Percentiles rank a stretch among this genome's conserved stretches.
These are phyloP conservation scores for Meloe dianella DNA, from an alignment of 2,888 invertebrate species.

Conservation along the genomic window DNA sequence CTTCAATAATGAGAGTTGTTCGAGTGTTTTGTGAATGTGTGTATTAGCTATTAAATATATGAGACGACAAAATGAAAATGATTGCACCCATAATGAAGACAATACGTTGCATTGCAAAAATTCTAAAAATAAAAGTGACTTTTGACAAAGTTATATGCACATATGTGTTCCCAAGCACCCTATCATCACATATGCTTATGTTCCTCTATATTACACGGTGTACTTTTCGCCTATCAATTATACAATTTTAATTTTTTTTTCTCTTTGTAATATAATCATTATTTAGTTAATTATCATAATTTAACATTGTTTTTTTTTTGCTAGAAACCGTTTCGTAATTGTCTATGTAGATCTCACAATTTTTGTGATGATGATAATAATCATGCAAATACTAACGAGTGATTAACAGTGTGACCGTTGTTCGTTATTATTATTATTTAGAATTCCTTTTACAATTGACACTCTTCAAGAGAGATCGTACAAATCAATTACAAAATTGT, in stretches of 20 bases:
- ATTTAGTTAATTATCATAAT: conserved; percentile 44
- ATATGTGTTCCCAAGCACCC: conserved; percentile 55
- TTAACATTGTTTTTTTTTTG: conserved; percentile 50
- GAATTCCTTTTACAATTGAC: not conserved
- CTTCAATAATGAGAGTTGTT: conserved; percentile 20
- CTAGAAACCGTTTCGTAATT: conserved; percentile 48
- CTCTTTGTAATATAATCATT: conserved; percentile 55
- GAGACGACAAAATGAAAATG: conserved; percentile 16
- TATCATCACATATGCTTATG: conserved; percentile 60
- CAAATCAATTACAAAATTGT: conserved; percentile 38
- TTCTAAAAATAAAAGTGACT: conserved; percentile 18
- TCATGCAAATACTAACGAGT: conserved; percentile 1
- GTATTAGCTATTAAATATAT: not conserved
- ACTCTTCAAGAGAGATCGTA: not conserved
- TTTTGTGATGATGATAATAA: not conserved
- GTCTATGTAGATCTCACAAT: conserved; percentile 37
- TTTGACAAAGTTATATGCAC: conserved; percentile 47
- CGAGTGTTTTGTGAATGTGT: not conserved
- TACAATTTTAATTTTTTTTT: too few relatives aligned
- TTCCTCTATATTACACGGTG: conserved; percentile 55
- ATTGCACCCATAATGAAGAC: conserved; percentile 29
- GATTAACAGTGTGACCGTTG: conserved; percentile 16
- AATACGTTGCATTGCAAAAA: conserved; percentile 19
- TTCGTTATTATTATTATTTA: conserved; percentile 18
- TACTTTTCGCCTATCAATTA: conserved; percentile 51